Evolutionary conservation across 2,888 invertebrate species (phyloP), one percentile per base, ranked within the genome.

Genomic region (Apotomis capreana): DNA sequence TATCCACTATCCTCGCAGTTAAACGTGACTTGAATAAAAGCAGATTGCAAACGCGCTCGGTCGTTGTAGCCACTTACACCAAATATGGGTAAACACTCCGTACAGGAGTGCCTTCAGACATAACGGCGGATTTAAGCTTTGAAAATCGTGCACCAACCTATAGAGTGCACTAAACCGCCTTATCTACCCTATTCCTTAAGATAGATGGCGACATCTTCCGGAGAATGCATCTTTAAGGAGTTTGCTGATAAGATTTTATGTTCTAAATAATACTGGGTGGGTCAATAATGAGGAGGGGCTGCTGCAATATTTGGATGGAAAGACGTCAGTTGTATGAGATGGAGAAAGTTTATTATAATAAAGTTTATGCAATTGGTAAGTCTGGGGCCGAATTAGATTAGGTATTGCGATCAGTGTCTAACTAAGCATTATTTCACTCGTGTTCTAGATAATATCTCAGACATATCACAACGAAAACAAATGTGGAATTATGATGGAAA

Each of bases 111-210:
- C 80, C 73, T 81, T 83, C 79, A 78, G 80, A 81, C 79, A 82
- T 87, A 85, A 85, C 81, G 81, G 79, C 77, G 79, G 83, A 82
- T 82, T 84, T 83, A 85, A 84, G 80, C 81, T 80, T 83, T 80
- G 81, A 84, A 83, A 81, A 83, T 76, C 81, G 78, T 85, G 85
- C 83, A 84, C 80, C 78, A 81, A 84, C 84, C 84, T 84, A 84
- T 80, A 82, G 80, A 86, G 81, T 88, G 86, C 87, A 87, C 84
- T 89, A 88, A 87, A 87, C 84, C 84, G 80, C 75, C 86, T 89
- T 90, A 89, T 89, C 89, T 89, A 84, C 89, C 89, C 89, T 83
- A 79, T 84, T 88, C 87, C 84, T 87, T 85, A 85, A 88, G 87
- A 88, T 88, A 88, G 78, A 86, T 81, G 82, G 81, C 80, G 78